These are phyloP conservation scores for Tupaia tana DNA, from an alignment of 2,113 vertebrate genomes.

Conservation along the genomic window DNA sequence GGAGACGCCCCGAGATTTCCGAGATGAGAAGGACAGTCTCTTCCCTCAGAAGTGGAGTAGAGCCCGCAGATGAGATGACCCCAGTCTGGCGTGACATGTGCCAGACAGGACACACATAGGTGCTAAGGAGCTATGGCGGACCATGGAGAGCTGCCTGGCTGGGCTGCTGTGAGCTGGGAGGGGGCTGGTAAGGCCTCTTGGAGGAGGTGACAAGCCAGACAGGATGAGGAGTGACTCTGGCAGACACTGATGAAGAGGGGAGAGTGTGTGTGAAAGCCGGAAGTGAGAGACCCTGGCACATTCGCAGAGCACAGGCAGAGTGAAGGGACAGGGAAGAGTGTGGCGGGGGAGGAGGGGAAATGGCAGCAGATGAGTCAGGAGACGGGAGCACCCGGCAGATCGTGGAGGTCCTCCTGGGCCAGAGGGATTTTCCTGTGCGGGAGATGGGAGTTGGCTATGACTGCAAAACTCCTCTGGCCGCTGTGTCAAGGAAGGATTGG, in stretches of 20 bases:
- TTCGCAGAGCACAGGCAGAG: background rate
- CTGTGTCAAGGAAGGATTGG: background rate
- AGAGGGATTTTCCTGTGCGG: background rate
- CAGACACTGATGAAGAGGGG: background rate
- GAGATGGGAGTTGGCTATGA: background rate
- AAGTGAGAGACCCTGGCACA: accelerated
- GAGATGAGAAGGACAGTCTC: background rate
- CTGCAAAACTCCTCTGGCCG: background rate
- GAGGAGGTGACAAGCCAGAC: background rate
- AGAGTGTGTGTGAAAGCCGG: accelerated
- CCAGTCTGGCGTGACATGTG: accelerated
- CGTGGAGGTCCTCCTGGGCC: background rate
- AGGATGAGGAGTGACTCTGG: background rate
- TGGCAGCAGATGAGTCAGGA: background rate
- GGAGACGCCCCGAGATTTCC: background rate
- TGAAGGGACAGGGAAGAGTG: background rate
- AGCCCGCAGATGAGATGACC: accelerated
- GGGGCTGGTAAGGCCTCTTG: background rate
- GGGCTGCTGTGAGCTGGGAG: background rate
- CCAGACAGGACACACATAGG: background rate
- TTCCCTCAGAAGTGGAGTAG: background rate
- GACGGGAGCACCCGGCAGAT: background rate
- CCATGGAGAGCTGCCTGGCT: too few relatives aligned
- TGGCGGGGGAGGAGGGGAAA: background rate
- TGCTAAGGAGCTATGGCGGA: background rate